Percentiles rank a stretch among this genome's conserved stretches.
phyloP scores from a whole-genome alignment of 2,888 invertebrate genomes.

The Pollenia griseotomentosa region DNA sequence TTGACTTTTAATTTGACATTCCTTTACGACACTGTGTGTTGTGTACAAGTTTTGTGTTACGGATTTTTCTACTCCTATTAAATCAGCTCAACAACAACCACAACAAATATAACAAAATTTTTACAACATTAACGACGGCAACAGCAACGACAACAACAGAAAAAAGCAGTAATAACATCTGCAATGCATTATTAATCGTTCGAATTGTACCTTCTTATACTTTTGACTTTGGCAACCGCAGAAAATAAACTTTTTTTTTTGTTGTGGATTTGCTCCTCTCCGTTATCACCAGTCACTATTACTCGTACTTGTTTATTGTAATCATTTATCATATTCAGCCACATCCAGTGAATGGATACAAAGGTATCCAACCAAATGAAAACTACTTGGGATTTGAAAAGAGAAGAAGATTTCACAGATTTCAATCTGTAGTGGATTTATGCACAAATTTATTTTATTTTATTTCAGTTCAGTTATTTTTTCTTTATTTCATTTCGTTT shows the following conservation, averaged over 20 bases:
- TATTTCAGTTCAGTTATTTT: background rate
- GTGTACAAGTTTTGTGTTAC: constrained; percentile 51
- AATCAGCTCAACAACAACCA: constrained; percentile 46
- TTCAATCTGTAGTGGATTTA: constrained; percentile 46
- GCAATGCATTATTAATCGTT: constrained; percentile 70
- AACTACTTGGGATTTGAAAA: constrained; percentile 59
- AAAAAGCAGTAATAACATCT: constrained; percentile 55
- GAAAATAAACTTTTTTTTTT: constrained; percentile 5
- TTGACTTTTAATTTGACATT: constrained; percentile 63
- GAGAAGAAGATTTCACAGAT: constrained; percentile 45
- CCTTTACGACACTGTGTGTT: constrained; percentile 56
- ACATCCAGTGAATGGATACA: constrained; percentile 29
- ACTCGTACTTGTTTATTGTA: constrained; percentile 42
- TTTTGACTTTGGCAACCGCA: constrained; percentile 69
- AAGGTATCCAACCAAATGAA: constrained; percentile 57
- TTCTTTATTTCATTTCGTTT: constrained; percentile 24
- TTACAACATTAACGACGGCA: constrained; percentile 38
- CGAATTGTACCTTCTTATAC: constrained; percentile 63
- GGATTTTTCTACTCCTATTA: constrained; percentile 42
- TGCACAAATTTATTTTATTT: constrained; percentile 56
- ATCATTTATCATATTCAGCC: constrained; percentile 55
- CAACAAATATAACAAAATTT: background rate
- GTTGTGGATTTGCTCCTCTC: background rate
- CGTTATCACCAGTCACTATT: constrained; percentile 15
- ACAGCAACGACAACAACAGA: constrained; percentile 9